Conservation (phyloP, 2,888 invertebrate genomes). For the Hypena proboscidalis region DNA sequence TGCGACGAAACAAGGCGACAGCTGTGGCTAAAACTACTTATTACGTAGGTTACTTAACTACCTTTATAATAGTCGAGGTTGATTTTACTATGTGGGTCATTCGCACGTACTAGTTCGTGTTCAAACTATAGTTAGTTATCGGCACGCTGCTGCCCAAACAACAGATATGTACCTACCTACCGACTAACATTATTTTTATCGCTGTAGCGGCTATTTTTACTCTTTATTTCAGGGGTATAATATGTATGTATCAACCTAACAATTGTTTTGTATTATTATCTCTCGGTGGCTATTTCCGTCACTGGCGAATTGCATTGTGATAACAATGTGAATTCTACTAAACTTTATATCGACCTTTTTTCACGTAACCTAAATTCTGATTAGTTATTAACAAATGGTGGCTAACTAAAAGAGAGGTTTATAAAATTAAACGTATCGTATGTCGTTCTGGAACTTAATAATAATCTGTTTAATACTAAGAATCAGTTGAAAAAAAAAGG, state of each 20-base stretch:
- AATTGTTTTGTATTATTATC: constrained; percentile 61
- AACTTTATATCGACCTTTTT: too few species aligned
- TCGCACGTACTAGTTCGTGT: constrained; percentile 13
- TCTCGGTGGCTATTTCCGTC: constrained; percentile 43
- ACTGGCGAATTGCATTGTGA: constrained; percentile 15
- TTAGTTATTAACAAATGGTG: too few species aligned
- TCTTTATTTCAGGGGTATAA: constrained; percentile 59
- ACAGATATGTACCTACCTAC: constrained; percentile 43
- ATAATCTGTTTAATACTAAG: too few species aligned
- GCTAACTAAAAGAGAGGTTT: too few species aligned
- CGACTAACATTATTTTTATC: constrained; percentile 62
- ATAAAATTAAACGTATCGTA: too few species aligned
- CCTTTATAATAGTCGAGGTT: background rate
- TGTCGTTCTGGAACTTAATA: too few species aligned
- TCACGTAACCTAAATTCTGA: too few species aligned
- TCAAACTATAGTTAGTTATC: constrained; percentile 34
- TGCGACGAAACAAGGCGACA: too few species aligned
- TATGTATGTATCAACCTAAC: constrained; percentile 46
- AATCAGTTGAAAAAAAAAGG: too few species aligned
- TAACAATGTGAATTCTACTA: too few species aligned
- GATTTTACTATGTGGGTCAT: constrained; percentile 27
- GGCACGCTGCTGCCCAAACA: constrained; percentile 37
- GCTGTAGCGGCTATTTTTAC: constrained; percentile 71
- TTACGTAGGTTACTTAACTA: too few species aligned
- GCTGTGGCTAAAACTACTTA: too few species aligned